These are phyloP conservation scores for Puffinus mauretanicus DNA, from an alignment of 2,113 vertebrate species.

Conservation along the genomic window DNA sequence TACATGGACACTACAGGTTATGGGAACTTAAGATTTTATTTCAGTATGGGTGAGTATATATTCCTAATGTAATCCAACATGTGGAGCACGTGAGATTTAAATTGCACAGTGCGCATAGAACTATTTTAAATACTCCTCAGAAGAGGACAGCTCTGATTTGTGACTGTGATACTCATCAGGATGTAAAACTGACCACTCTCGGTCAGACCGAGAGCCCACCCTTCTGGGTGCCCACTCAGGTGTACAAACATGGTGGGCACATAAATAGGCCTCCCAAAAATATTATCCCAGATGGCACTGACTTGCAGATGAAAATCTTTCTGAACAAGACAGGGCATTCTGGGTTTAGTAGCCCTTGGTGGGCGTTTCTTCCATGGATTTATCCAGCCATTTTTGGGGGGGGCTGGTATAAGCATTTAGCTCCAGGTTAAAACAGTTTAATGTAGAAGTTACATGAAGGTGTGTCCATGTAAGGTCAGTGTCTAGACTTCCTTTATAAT, in stretches of 20 bases:
- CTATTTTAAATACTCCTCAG: not conserved
- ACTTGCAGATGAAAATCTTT: not conserved
- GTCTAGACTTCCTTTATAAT: not conserved
- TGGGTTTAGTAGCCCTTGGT: not conserved
- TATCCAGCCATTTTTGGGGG: not conserved
- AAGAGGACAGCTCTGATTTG: not conserved
- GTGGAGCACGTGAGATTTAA: not conserved
- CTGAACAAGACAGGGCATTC: not conserved
- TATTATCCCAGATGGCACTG: not conserved
- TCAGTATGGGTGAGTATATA: conserved; percentile 87
- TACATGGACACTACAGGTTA: conserved; percentile 91
- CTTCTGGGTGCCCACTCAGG: not conserved
- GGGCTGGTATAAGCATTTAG: not conserved
- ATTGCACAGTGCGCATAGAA: not conserved
- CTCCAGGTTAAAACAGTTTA: not conserved
- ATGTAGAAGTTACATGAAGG: not conserved
- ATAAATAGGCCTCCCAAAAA: not conserved
- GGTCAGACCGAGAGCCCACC: not conserved
- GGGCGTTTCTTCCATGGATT: not conserved
- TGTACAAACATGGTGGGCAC: not conserved
- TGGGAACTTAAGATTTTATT: conserved; percentile 94
- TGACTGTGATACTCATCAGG: not conserved
- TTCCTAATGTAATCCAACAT: not conserved
- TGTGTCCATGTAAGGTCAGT: not conserved
- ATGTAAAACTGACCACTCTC: not conserved